Conservation (phyloP, 2,797 vertebrate species). For the Benthosema pterotum region DNA sequence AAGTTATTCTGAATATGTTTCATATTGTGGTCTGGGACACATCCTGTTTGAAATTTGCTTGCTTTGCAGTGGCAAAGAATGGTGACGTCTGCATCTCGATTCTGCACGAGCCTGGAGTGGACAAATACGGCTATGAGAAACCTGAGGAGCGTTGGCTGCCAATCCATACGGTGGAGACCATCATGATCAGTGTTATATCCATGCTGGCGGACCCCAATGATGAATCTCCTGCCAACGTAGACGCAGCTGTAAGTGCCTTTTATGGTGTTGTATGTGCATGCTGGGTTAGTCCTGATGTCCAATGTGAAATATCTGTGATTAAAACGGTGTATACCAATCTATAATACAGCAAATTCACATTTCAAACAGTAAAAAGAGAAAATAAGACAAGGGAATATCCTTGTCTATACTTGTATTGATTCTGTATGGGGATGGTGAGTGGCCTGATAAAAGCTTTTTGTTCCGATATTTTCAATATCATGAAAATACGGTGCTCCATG, state of each 20-base stretch:
- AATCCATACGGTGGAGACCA: constrained; percentile 96
- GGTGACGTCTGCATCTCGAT: constrained; percentile 98
- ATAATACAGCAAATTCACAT: too few species aligned
- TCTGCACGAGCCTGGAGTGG: constrained; percentile 96
- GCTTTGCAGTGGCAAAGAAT: constrained; percentile 91
- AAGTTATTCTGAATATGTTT: too few species aligned
- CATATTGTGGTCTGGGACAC: too few species aligned
- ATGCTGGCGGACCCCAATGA: constrained; percentile 98
- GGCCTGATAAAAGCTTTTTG: too few species aligned
- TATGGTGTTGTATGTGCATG: not conserved
- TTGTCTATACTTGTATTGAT: too few species aligned
- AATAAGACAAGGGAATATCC: too few species aligned
- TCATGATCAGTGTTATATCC: constrained; percentile 98
- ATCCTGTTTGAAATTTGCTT: not conserved
- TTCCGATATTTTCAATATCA: too few species aligned
- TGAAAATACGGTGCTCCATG: too few species aligned
- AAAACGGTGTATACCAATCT: too few species aligned
- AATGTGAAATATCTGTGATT: not conserved
- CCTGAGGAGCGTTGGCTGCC: constrained; percentile 97
- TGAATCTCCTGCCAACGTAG: constrained; percentile 96
- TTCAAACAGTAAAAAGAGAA: too few species aligned
- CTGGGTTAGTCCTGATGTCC: not conserved
- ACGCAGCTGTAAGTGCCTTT: constrained; percentile 89
- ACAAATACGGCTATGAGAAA: constrained; percentile 98
- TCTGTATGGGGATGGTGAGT: too few species aligned